phyloP scores from a whole-genome alignment of 1,140 invertebrate species.

The Pollicipes pollicipes region DNA sequence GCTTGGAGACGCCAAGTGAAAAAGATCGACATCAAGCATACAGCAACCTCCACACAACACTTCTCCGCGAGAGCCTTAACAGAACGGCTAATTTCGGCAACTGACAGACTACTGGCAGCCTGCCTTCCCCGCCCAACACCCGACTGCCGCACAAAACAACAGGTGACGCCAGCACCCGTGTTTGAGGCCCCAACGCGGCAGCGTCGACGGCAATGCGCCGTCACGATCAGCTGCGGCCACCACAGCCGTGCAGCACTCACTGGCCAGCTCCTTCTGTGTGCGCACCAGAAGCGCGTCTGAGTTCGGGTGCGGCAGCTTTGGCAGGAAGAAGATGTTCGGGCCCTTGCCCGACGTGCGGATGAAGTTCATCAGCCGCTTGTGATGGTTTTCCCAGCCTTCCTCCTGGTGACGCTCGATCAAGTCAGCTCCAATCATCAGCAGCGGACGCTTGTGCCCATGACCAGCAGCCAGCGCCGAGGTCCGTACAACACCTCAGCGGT shows the following conservation, averaged over 20 bases:
- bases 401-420: slow-evolving; percentile 26
- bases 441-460: no score
- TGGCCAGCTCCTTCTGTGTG: slow-evolving; percentile 37
- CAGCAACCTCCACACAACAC: no score
- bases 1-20: no score
- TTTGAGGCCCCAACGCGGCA: not conserved
- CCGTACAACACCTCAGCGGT: not conserved
- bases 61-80: no score
- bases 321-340: slow-evolving; percentile 71
- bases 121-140: no score
- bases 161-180: not conserved
- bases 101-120: no score
- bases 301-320: slow-evolving; percentile 45
- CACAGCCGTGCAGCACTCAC: slow-evolving; percentile 28
- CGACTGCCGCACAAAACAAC: no score
- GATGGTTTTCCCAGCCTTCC: slow-evolving; percentile 66
- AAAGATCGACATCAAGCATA: no score
- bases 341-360: slow-evolving; percentile 64
- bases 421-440: slow-evolving; percentile 5
- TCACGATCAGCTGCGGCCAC: not conserved
- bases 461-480: slow-evolving; percentile 12
- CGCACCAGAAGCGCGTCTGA: slow-evolving; percentile 36
- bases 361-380: slow-evolving; percentile 55
- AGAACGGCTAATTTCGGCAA: not conserved
- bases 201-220: not conserved